These are phyloP conservation scores for Micronycteris hirsuta DNA, from an alignment of 2,113 vertebrate genomes.

Conservation along the genomic window DNA sequence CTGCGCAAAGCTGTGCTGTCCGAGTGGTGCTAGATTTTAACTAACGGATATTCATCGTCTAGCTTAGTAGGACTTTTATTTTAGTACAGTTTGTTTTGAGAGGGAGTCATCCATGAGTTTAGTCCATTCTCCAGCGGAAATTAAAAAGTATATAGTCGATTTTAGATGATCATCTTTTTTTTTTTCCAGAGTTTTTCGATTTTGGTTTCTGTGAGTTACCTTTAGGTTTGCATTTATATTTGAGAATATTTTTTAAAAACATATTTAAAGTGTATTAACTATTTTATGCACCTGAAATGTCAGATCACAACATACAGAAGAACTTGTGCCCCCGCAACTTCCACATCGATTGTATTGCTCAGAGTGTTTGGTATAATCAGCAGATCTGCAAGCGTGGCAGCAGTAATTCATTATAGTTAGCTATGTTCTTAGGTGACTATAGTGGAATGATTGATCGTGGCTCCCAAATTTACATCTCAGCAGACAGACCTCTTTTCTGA, in stretches of 20 bases:
- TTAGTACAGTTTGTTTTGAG: background rate
- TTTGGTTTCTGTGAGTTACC: conserved; percentile 6
- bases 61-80: background rate
- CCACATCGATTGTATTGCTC: background rate
- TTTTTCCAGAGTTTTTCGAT: background rate
- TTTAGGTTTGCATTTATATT: conserved; percentile 29
- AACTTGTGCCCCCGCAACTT: background rate
- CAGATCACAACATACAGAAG: background rate
- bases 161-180: background rate
- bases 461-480: background rate
- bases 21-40: background rate
- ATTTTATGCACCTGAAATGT: background rate
- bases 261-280: background rate
- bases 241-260: background rate
- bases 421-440: background rate
- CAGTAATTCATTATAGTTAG: background rate
- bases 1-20: background rate
- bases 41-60: background rate
- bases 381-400: background rate
- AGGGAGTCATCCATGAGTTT: background rate
- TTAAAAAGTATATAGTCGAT: conserved; percentile 15
- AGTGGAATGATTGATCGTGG: background rate
- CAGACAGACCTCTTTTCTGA: background rate
- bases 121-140: background rate
- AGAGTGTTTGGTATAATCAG: background rate